A percentile compares a stretch with the other conserved stretches of the same genome.
Conservation (phyloP, 1,140 invertebrate genomes). For the Neotoxoptera formosana region DNA sequence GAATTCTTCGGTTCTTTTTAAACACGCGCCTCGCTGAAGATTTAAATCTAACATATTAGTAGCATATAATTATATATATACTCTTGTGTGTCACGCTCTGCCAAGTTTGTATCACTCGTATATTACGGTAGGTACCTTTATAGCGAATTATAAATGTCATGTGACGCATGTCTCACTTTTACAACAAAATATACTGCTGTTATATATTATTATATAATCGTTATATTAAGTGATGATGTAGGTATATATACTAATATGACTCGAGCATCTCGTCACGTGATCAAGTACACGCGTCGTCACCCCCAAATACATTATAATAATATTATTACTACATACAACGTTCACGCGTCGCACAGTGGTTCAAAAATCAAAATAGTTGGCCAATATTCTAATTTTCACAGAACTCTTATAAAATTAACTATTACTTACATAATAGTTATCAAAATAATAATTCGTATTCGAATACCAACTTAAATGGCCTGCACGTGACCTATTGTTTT, state of each 20-base stretch:
- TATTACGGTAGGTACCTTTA: not conserved
- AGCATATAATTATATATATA: constrained; percentile 7
- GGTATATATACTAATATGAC: not conserved
- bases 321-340: not conserved
- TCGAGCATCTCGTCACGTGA: not conserved
- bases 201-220: not conserved
- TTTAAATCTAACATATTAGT: not conserved
- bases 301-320: not conserved
- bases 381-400: too few relatives aligned
- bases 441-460: too few relatives aligned
- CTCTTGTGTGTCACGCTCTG: not conserved
- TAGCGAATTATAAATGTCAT: not conserved
- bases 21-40: not conserved
- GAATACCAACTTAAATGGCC: too few relatives aligned
- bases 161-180: not conserved
- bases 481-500: too few relatives aligned
- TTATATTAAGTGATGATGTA: not conserved
- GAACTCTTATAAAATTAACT: too few relatives aligned
- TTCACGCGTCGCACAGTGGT: too few relatives aligned
- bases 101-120: not conserved
- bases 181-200: not conserved
- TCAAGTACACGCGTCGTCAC: not conserved
- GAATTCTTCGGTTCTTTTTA: not conserved
- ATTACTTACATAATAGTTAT: too few relatives aligned
- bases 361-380: too few relatives aligned